Evolutionary conservation across 2,797 vertebrate genomes (phyloP), one percentile per base, ranked within the genome.

Genomic region (Uromys caudimaculatus): DNA sequence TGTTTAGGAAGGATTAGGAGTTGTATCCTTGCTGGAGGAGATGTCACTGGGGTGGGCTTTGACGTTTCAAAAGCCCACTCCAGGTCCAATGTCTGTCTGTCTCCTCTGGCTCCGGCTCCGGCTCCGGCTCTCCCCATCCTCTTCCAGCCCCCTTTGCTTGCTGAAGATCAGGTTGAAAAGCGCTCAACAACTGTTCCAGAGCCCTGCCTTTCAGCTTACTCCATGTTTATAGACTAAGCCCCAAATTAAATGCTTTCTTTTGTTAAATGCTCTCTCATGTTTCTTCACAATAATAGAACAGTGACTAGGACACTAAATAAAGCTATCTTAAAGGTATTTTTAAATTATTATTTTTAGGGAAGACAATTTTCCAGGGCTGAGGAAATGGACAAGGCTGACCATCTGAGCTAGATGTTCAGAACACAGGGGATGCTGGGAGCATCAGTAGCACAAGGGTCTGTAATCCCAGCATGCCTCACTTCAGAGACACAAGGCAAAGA

Each of bases 301-400:
- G 14, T 41, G 38, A 60, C 56, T 60, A 62, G 29, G 81, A 83
- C 41, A 32, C 16, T 32, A 3, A 60, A 9, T 41, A 88, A 92
- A 75, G 38, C 58, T 67, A 86, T 58, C 58, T 69, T 88, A 77
- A 71, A 41, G 91, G 32, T 44, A 91, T 58, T 90, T 93, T 83
- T 41, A 38, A 90, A 78, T 62, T 47, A 89, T 62, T 52, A 41
- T 52, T 90, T 52, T 85, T 85, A n/a, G 5, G n/a, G 11, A 50
- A 67, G 19, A 83, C 50, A 50, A 24, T 14, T 85, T 67, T 50
- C 21, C 44, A 85, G 19, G 24, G 19, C 11, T 67, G 32, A 32
- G 67, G 44, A 85, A 32, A 67, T 50, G 19, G 83, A 32, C 44
- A 67, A 52, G 32, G 11, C 19, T 50, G 60, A 67, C 44, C 5